Evolutionary conservation across 2,888 invertebrate genomes (phyloP).

Genomic region (Drosophila algonquin): DNA sequence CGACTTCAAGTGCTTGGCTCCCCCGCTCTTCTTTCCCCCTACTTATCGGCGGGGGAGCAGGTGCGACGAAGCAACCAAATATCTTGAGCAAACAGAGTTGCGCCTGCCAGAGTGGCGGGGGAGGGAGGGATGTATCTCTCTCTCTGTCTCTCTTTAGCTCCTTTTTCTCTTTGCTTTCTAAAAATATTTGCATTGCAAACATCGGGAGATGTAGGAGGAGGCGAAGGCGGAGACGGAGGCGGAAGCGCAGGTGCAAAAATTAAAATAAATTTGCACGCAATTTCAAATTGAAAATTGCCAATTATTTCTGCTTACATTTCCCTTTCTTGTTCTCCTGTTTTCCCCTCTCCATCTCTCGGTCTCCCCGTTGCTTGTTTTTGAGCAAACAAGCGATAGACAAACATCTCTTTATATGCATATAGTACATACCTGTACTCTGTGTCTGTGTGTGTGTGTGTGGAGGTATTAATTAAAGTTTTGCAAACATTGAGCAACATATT

Average conservation of each 20-base stretch:
- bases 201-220: constrained; percentile 15
- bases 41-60: constrained; percentile 45
- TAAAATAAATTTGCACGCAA: constrained; percentile 78
- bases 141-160: neutral
- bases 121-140: neutral
- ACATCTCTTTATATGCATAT: constrained; percentile 1
- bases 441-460: neutral
- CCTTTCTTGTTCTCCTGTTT: constrained; percentile 30
- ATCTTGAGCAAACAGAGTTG: constrained; percentile 65
- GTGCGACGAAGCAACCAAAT: constrained; percentile 67
- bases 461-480: constrained; percentile 67
- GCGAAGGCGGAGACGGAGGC: neutral
- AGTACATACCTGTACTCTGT: constrained; percentile 2
- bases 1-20: constrained; percentile 36
- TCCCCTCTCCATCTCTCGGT: constrained; percentile 7
- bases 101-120: constrained; percentile 1
- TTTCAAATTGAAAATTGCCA: constrained; percentile 71
- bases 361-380: neutral
- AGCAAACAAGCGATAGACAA: neutral
- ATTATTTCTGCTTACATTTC: constrained; percentile 66
- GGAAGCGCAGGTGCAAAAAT: constrained; percentile 66
- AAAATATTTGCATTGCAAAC: constrained; percentile 71
- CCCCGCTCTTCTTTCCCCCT: neutral
- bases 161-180: constrained; percentile 53
- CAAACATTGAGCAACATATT: constrained; percentile 51